These are phyloP conservation scores for Spinus pinus DNA, from an alignment of 2,797 vertebrate species.

Conservation along the genomic window DNA sequence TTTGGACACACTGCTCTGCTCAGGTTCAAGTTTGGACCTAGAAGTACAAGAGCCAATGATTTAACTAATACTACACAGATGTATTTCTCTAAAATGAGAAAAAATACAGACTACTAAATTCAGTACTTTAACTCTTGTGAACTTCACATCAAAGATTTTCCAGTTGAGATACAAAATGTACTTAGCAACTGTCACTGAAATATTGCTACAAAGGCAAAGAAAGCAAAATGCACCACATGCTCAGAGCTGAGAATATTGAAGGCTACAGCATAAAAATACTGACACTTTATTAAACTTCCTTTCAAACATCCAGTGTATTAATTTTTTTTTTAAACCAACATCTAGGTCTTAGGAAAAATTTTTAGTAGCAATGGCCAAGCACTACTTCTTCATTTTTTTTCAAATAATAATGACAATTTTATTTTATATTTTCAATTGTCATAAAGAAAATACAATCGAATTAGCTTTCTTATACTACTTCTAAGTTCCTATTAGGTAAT, in stretches of 20 bases:
- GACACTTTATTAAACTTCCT: not conserved
- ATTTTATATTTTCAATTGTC: not conserved
- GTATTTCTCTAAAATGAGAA: not conserved
- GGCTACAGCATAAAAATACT: not conserved
- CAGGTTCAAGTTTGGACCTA: constrained; percentile 90
- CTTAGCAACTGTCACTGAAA: not conserved
- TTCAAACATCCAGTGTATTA: not conserved
- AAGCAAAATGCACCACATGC: not conserved
- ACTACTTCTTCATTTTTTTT: not conserved
- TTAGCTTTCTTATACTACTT: not conserved
- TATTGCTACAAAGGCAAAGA: not conserved
- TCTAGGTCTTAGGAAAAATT: not conserved
- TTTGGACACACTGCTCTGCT: constrained; percentile 73
- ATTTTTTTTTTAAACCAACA: not conserved
- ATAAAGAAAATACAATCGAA: not conserved
- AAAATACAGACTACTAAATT: not conserved
- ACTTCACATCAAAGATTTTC: not conserved
- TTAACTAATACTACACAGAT: not conserved
- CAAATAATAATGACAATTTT: not conserved
- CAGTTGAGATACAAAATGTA: not conserved
- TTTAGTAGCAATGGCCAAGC: not conserved
- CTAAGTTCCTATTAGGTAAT: not conserved
- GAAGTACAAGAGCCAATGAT: not conserved
- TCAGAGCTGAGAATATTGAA: not conserved
- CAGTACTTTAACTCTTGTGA: not conserved